phyloP scores from a whole-genome alignment of 2,797 vertebrate genomes.

The Tapera naevia region DNA sequence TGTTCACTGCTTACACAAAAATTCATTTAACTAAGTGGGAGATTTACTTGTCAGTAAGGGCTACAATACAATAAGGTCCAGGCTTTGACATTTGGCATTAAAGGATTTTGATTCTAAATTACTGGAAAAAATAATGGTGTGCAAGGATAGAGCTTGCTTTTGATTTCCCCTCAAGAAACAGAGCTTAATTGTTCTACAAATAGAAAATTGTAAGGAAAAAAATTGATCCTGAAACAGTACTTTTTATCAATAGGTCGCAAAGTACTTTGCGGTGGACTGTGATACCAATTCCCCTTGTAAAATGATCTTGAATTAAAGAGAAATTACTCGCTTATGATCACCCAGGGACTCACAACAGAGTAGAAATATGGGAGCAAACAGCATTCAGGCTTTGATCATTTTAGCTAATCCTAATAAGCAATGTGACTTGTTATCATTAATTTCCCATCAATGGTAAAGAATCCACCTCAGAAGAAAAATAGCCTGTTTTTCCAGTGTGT shows the following conservation, averaged over 20 bases:
- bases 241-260: neutral
- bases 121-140: neutral
- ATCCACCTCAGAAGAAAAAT: neutral
- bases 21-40: neutral
- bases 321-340: neutral
- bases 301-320: neutral
- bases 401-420: neutral
- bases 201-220: neutral
- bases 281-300: neutral
- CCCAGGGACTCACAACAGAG: neutral
- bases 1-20: neutral
- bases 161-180: neutral
- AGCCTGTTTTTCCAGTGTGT: neutral
- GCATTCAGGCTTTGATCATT: neutral
- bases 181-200: neutral
- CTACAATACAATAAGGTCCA: neutral
- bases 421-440: neutral
- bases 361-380: neutral
- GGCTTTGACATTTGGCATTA: neutral
- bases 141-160: neutral
- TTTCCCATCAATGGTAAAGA: slow-evolving; percentile 52
- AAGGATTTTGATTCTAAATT: neutral
- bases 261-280: neutral
- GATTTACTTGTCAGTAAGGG: neutral
- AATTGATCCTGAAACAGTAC: neutral